phyloP scores from a whole-genome alignment of 2,888 invertebrate species.

The Bruchidius siliquastri region DNA sequence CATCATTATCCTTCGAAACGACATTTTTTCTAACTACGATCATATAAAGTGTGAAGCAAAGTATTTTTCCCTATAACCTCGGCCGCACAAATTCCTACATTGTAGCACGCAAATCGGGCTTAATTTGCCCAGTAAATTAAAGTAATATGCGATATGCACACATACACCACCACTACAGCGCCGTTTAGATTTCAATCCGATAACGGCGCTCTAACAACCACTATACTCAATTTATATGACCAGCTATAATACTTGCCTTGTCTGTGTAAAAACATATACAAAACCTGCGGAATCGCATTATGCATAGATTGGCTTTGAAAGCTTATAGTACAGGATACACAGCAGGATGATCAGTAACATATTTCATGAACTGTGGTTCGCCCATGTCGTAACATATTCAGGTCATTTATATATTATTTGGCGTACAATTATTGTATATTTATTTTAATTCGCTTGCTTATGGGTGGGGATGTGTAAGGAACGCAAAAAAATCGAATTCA shows the following conservation, averaged over 20 bases:
- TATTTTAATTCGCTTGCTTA: no score
- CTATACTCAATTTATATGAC: not conserved
- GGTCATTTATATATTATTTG: no score
- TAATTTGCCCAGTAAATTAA: not conserved
- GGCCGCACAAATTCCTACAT: not conserved
- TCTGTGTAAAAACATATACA: not conserved
- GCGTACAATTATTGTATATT: no score
- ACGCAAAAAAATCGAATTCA: no score
- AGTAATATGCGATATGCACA: not conserved
- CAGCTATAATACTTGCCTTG: not conserved
- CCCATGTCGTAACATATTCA: no score
- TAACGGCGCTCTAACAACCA: not conserved
- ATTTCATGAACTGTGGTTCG: no score
- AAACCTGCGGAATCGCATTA: not conserved
- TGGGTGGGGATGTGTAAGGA: no score
- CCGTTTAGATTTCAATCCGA: not conserved
- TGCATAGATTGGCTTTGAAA: not conserved
- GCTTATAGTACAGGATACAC: not conserved
- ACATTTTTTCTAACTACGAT: no score
- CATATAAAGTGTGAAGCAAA: not conserved
- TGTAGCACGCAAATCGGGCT: not conserved
- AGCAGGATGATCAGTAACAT: not conserved
- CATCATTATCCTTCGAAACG: no score
- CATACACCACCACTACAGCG: not conserved
- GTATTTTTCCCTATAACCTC: not conserved